Conservation (phyloP, 2,888 invertebrate genomes). For the Aporophyla nigra region DNA sequence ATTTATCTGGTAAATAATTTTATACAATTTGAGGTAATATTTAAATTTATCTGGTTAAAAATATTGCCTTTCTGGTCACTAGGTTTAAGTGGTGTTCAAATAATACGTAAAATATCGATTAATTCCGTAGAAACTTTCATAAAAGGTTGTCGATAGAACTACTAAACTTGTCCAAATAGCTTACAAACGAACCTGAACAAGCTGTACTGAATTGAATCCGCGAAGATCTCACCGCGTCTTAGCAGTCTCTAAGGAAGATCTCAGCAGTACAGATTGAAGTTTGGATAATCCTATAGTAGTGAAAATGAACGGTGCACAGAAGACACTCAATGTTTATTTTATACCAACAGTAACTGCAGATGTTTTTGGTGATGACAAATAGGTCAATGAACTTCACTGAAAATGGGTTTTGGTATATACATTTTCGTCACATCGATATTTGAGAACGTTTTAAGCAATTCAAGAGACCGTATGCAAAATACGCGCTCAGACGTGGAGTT, state of each 20-base stretch:
- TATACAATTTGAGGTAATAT: background rate
- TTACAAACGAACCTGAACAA: background rate
- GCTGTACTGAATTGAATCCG: background rate
- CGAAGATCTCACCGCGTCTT: constrained; percentile 1
- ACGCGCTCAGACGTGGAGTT: no score
- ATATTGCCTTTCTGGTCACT: background rate
- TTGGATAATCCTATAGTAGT: constrained; percentile 21
- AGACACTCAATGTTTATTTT: background rate
- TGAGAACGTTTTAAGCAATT: background rate
- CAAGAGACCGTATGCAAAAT: no score
- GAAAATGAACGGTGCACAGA: background rate
- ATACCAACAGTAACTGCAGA: background rate
- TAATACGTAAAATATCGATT: background rate
- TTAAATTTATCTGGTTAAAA: background rate
- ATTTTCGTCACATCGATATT: no score
- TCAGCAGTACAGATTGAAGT: constrained; percentile 22
- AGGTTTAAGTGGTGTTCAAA: background rate
- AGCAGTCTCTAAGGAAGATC: background rate
- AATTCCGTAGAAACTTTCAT: background rate
- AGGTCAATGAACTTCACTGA: background rate
- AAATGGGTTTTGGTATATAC: background rate
- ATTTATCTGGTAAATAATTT: background rate
- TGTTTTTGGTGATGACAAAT: background rate
- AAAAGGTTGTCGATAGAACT: background rate
- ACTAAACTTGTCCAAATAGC: background rate